These are phyloP conservation scores for Podotricha telesiphe DNA, from an alignment of 2,888 invertebrate genomes.

Conservation along the genomic window DNA sequence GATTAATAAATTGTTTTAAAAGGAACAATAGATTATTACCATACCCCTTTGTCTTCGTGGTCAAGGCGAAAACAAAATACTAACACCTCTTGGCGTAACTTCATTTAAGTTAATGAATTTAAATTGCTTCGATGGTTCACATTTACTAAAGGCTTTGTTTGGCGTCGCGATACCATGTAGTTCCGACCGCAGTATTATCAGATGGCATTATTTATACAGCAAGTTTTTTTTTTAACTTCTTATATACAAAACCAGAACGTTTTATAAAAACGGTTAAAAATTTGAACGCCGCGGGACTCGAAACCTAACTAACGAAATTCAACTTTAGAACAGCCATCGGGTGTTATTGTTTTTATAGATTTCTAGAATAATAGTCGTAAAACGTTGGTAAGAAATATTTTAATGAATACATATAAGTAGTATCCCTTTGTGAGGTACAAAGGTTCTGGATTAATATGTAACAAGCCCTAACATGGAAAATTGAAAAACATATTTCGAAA, in stretches of 20 bases:
- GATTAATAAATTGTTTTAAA: too few species aligned
- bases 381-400: conserved; percentile 4
- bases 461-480: not conserved
- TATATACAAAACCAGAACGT: too few species aligned
- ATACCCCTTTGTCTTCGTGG: not conserved
- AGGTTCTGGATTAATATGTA: too few species aligned
- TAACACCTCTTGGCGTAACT: conserved; percentile 9
- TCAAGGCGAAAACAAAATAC: not conserved
- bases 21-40: not conserved
- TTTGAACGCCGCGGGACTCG: too few species aligned
- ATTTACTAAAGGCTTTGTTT: conserved; percentile 28
- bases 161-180: conserved; percentile 23
- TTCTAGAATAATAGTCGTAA: not conserved
- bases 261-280: too few species aligned
- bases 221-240: not conserved
- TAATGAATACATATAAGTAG: conserved; percentile 10
- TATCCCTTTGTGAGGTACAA: not conserved
- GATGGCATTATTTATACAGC: conserved; percentile 18
- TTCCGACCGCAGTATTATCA: conserved; percentile 16
- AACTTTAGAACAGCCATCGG: not conserved
- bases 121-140: conserved; percentile 8
- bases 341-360: not conserved
- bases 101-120: conserved; percentile 22
- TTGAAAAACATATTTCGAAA: too few species aligned
- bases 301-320: too few species aligned